These are phyloP conservation scores for Amblyopsis rosae DNA, from an alignment of 2,113 vertebrate species.

Conservation along the genomic window DNA sequence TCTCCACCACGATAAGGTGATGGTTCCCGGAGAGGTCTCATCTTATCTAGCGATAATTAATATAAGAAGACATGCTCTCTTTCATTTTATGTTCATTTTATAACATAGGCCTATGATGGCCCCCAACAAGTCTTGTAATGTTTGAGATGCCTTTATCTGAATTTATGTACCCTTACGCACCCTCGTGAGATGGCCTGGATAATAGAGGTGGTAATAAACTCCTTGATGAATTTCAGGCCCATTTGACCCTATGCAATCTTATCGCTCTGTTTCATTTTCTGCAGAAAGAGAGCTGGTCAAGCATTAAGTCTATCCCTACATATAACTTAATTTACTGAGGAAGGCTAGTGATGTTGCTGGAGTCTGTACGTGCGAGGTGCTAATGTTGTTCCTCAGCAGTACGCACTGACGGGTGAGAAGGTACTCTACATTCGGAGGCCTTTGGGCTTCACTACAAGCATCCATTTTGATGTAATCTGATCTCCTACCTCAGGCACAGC, in stretches of 20 bases:
- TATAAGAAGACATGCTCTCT: too few species aligned
- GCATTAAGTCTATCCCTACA: background rate
- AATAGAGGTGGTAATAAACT: background rate
- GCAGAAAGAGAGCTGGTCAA: background rate
- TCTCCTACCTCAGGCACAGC: slow-evolving; percentile 18
- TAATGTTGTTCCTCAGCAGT: background rate
- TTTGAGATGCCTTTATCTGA: background rate
- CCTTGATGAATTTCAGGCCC: background rate
- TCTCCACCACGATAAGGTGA: too few species aligned
- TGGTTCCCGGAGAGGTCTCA: too few species aligned
- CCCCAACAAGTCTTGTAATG: background rate
- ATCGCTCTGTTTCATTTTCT: background rate
- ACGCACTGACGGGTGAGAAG: background rate
- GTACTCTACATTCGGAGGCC: background rate
- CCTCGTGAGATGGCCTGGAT: background rate
- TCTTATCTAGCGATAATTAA: too few species aligned
- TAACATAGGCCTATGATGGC: background rate
- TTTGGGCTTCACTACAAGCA: background rate
- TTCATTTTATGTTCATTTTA: background rate
- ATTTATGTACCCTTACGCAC: background rate
- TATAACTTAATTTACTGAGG: background rate
- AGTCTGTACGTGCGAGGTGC: background rate
- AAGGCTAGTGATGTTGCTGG: background rate
- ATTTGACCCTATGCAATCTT: background rate
- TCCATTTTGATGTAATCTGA: slow-evolving; percentile 11